These are phyloP conservation scores for Seison nebaliae DNA, from an alignment of 1,140 invertebrate species.

Conservation along the genomic window DNA sequence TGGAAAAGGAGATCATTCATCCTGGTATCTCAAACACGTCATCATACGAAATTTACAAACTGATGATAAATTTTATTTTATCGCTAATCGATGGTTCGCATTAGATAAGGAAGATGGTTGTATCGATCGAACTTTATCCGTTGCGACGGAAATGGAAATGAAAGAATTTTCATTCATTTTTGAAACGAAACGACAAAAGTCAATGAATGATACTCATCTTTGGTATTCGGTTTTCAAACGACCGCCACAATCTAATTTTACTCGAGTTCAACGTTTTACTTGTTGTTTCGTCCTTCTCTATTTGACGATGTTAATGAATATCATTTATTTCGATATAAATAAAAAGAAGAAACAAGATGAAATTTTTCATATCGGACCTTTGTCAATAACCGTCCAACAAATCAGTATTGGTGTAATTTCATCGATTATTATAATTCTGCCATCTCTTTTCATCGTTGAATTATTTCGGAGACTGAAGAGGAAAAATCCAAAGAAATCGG, in stretches of 20 bases:
- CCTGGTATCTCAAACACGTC: constrained; percentile 33
- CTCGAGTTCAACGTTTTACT: constrained; percentile 26
- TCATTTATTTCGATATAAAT: constrained; percentile 27
- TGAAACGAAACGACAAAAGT: constrained; percentile 19
- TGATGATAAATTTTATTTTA: constrained; percentile 31
- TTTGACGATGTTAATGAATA: constrained; percentile 30
- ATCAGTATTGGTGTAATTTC: not conserved
- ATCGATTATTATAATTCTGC: constrained; percentile 27
- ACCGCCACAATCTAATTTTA: constrained; percentile 29
- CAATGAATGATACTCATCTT: constrained; percentile 28
- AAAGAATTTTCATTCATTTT: constrained; percentile 20
- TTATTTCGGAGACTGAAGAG: constrained; percentile 22
- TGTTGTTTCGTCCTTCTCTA: constrained; percentile 27
- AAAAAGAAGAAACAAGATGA: constrained; percentile 13
- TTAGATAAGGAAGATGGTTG: constrained; percentile 35
- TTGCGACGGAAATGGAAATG: constrained; percentile 29
- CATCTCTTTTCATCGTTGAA: constrained; percentile 31
- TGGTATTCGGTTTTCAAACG: constrained; percentile 30
- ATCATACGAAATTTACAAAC: constrained; percentile 33
- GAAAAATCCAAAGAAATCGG: too few relatives aligned
- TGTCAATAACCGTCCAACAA: constrained; percentile 1
- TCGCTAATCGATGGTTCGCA: constrained; percentile 33
- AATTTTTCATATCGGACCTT: constrained; percentile 14
- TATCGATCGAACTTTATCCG: constrained; percentile 32
- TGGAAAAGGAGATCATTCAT: constrained; percentile 29